A percentile compares a stretch with the other conserved stretches of the same genome.
Conservation (phyloP, 2,797 vertebrate genomes). For the Anolis apletophallus region DNA sequence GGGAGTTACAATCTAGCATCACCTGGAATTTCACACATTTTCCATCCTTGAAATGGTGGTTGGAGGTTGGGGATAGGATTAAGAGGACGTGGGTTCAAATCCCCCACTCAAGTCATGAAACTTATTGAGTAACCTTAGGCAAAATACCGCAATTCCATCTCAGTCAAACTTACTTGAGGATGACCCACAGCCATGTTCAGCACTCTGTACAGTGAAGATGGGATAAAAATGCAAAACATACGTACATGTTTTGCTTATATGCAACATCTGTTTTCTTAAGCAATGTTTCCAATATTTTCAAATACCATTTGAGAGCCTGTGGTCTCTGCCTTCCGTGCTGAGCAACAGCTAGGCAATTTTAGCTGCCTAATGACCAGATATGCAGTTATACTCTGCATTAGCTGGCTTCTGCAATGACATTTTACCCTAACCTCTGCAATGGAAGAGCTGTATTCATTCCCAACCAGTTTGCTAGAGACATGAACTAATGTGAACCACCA, state of each 20-base stretch:
- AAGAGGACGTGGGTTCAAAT: background rate
- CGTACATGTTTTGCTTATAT: background rate
- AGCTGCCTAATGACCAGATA: background rate
- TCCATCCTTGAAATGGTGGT: background rate
- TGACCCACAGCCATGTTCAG: background rate
- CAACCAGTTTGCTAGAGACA: background rate
- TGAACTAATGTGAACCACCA: conserved; percentile 4
- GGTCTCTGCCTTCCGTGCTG: background rate
- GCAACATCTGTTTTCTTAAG: no score
- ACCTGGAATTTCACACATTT: no score
- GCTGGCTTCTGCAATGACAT: background rate
- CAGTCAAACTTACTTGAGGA: background rate
- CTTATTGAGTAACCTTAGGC: background rate
- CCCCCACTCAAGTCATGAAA: background rate
- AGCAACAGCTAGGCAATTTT: background rate
- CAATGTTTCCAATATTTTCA: no score
- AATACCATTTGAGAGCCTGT: background rate
- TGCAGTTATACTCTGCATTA: background rate
- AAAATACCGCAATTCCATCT: no score
- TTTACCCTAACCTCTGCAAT: conserved; percentile 12
- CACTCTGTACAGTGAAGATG: background rate
- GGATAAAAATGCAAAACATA: background rate
- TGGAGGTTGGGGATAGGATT: background rate
- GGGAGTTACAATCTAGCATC: no score
- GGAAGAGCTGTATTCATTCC: background rate